phyloP scores from a whole-genome alignment of 2,888 invertebrate species.

The Druceiella hillmani region DNA sequence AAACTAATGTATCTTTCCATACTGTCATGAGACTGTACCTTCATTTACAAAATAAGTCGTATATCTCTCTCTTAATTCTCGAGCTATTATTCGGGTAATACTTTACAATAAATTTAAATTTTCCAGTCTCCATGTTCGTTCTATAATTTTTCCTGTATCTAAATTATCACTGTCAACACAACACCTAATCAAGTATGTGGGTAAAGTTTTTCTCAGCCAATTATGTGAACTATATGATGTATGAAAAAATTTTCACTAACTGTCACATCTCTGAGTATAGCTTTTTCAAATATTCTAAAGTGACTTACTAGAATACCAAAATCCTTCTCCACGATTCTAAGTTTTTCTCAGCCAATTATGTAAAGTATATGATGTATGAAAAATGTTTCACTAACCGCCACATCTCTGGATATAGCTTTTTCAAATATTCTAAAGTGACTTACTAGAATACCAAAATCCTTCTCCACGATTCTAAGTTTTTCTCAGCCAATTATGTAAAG shows the following conservation, averaged over 20 bases:
- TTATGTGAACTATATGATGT: background rate
- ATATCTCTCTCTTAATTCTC: slow-evolving; percentile 18
- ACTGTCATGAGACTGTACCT: slow-evolving; percentile 19
- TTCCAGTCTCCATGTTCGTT: slow-evolving; percentile 20
- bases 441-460: background rate
- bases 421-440: background rate
- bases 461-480: slow-evolving; percentile 8
- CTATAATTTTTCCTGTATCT: slow-evolving; percentile 21
- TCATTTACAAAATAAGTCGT: slow-evolving; percentile 17
- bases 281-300: background rate
- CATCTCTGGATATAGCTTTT: background rate
- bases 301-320: slow-evolving; percentile 1
- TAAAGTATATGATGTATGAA: background rate
- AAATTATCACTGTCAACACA: slow-evolving; percentile 16
- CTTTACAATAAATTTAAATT: slow-evolving; percentile 17
- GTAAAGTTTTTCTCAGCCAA: background rate
- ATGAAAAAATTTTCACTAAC: background rate
- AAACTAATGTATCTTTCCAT: slow-evolving; percentile 15
- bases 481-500: slow-evolving; percentile 23
- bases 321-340: background rate
- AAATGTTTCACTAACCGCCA: background rate
- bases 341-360: slow-evolving; percentile 1
- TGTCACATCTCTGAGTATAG: background rate
- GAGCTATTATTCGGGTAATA: slow-evolving; percentile 16
- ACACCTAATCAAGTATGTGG: slow-evolving; percentile 10